Evolutionary conservation across 2,888 invertebrate genomes (phyloP).

Genomic region (Drymonia ruficornis): DNA sequence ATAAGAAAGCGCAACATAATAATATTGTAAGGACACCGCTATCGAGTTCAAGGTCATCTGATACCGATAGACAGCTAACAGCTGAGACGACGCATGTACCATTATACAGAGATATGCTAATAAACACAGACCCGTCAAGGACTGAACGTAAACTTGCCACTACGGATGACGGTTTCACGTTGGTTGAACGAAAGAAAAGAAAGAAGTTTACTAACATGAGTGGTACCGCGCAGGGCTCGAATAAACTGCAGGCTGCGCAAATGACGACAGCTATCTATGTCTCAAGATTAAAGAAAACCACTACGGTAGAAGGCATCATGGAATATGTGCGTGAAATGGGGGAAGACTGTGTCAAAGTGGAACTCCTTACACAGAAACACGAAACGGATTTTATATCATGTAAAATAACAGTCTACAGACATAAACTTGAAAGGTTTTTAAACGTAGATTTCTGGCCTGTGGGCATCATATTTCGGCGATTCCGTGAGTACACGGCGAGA

Average conservation of each 20-base stretch:
- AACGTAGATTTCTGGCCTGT: not conserved
- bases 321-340: not conserved
- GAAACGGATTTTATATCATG: slow-evolving; percentile 4
- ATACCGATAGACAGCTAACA: not conserved
- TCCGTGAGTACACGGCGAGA: not conserved
- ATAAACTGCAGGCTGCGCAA: not conserved
- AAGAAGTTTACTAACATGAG: not conserved
- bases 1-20: too few relatives aligned
- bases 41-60: too few relatives aligned
- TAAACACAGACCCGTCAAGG: too few relatives aligned
- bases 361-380: not conserved
- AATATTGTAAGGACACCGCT: too few relatives aligned
- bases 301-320: not conserved
- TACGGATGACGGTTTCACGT: not conserved
- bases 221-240: not conserved
- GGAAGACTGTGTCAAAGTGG: not conserved
- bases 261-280: not conserved
- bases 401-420: slow-evolving; percentile 3
- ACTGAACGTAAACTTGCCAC: not conserved
- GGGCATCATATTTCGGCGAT: not conserved
- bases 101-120: not conserved
- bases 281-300: not conserved
- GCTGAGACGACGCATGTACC: not conserved
- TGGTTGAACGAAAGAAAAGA: not conserved
- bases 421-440: not conserved